Conservation (phyloP, 2,797 vertebrate genomes). For the Helarctos malayanus region DNA sequence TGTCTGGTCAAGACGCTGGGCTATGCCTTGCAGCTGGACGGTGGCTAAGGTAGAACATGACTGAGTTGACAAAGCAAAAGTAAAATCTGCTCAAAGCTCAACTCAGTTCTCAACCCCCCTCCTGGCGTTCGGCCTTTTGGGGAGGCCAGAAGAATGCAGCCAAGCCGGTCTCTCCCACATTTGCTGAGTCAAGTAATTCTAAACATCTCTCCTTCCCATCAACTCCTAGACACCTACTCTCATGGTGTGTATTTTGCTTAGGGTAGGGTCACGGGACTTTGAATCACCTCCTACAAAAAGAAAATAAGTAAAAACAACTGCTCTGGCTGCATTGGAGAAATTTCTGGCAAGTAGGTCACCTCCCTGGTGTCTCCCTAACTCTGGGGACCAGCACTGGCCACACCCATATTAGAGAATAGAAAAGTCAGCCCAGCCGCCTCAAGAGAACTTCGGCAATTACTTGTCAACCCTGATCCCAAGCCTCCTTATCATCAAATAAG, state of each 20-base stretch:
- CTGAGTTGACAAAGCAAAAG: not conserved
- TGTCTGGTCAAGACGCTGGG: not conserved
- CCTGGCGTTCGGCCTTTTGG: not conserved
- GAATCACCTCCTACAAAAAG: not conserved
- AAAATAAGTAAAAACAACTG: not conserved
- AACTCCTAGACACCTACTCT: not conserved
- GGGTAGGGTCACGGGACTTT: not conserved
- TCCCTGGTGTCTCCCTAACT: not conserved
- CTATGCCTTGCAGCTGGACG: not conserved
- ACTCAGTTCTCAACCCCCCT: not conserved
- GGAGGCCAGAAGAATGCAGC: not conserved
- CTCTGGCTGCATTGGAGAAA: not conserved
- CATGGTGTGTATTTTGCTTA: not conserved
- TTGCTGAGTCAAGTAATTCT: not conserved
- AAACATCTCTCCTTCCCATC: not conserved
- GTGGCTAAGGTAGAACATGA: not conserved
- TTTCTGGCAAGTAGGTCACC: not conserved
- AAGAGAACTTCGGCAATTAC: not conserved
- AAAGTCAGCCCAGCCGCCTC: not conserved
- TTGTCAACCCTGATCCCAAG: not conserved
- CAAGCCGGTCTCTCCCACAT: not conserved
- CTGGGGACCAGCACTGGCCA: not conserved
- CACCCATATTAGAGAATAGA: not conserved
- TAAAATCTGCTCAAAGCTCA: not conserved
- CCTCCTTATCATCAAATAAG: not conserved